Conservation (phyloP, 2,888 invertebrate genomes). For the Mesorhabditis belari region DNA sequence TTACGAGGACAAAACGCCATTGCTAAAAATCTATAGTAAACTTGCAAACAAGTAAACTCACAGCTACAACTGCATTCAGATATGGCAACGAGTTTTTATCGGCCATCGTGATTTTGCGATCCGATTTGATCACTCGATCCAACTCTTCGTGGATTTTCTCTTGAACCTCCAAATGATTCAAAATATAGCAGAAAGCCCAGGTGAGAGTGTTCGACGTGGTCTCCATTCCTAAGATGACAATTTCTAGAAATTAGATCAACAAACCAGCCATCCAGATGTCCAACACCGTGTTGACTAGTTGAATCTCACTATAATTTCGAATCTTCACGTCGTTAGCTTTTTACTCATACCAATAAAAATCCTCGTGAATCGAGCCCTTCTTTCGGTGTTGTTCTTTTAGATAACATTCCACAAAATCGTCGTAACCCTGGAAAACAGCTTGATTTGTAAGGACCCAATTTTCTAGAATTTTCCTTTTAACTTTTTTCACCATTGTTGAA, state of each 20-base stretch:
- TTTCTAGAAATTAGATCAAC: background rate
- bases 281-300: constrained; percentile 20
- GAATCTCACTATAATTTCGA: constrained; percentile 7
- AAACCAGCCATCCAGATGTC: constrained; percentile 32
- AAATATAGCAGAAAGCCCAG: constrained; percentile 14
- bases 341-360: background rate
- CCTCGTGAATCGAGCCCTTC: constrained; percentile 8
- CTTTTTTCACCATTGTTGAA: background rate
- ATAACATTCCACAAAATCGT: constrained; percentile 15
- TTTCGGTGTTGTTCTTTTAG: constrained; percentile 14
- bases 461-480: background rate
- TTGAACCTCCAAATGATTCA: constrained; percentile 18
- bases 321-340: background rate
- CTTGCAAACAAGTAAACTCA: too few species aligned
- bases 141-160: constrained; percentile 23
- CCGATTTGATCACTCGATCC: constrained; percentile 24
- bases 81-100: constrained; percentile 21
- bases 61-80: constrained; percentile 18
- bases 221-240: constrained; percentile 13
- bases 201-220: constrained; percentile 18
- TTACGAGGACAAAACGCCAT: too few species aligned
- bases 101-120: constrained; percentile 13
- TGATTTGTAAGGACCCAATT: background rate
- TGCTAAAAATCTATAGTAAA: too few species aligned
- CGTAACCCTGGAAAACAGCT: constrained; percentile 4